A percentile compares a stretch with the other conserved stretches of the same genome.
These are phyloP conservation scores for Brachionus rubens DNA, from an alignment of 1,140 invertebrate genomes.

Conservation along the genomic window DNA sequence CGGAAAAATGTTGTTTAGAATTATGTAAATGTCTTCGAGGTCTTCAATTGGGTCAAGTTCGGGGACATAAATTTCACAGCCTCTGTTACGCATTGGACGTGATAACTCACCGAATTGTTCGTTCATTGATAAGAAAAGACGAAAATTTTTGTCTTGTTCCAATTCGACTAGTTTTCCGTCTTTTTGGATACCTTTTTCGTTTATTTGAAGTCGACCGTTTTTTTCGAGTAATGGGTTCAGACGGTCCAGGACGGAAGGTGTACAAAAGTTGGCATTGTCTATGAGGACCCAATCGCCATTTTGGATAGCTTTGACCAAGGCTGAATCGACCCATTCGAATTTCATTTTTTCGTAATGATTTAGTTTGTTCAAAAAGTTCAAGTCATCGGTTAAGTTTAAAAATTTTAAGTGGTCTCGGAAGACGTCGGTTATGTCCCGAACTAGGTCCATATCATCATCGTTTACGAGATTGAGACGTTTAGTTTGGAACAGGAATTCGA, in stretches of 20 bases:
- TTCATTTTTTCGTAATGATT: slow-evolving; percentile 40
- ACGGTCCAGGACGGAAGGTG: slow-evolving; percentile 68
- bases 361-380: not conserved
- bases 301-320: slow-evolving; percentile 79
- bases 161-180: slow-evolving; percentile 72
- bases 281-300: slow-evolving; percentile 85
- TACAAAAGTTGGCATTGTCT: slow-evolving; percentile 95
- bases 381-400: not conserved
- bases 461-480: not conserved
- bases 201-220: slow-evolving; percentile 78
- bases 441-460: not conserved
- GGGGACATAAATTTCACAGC: slow-evolving; percentile 27
- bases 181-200: slow-evolving; percentile 76
- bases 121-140: slow-evolving; percentile 49
- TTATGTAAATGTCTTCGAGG: not conserved
- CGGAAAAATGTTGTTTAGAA: not conserved
- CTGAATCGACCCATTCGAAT: slow-evolving; percentile 96
- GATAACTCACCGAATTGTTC: slow-evolving; percentile 35
- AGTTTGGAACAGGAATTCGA: not conserved
- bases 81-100: slow-evolving; percentile 34
- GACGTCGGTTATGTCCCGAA: not conserved
- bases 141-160: slow-evolving; percentile 81
- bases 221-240: slow-evolving; percentile 91
- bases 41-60: not conserved
- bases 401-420: not conserved